Conservation (phyloP, 1,140 invertebrate genomes). For the Arion vulgaris region DNA sequence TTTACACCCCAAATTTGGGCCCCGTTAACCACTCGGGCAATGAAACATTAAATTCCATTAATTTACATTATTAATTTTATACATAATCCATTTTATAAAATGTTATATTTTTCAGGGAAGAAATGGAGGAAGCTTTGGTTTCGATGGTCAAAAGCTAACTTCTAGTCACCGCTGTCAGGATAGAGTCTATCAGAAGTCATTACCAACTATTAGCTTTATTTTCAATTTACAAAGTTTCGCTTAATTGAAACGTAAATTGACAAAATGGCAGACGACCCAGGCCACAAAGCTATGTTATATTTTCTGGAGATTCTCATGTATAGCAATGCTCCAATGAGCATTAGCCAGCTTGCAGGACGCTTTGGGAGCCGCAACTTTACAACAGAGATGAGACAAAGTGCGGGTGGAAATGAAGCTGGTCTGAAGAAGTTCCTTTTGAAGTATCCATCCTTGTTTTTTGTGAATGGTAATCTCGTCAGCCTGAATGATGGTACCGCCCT, state of each 20-base stretch:
- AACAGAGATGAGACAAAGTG: constrained; percentile 72
- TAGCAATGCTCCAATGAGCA: constrained; percentile 68
- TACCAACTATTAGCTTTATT: not conserved
- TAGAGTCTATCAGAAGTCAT: not conserved
- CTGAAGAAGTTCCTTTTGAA: constrained; percentile 72
- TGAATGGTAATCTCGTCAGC: constrained; percentile 71
- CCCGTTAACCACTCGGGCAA: no score
- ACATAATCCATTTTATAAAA: no score
- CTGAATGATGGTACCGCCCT: constrained; percentile 67
- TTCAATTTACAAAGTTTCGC: not conserved
- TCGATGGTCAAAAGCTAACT: constrained; percentile 36
- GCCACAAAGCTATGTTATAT: constrained; percentile 74
- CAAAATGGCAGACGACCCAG: constrained; percentile 71
- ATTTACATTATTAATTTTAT: no score
- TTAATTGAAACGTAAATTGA: not conserved
- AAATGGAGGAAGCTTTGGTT: constrained; percentile 28
- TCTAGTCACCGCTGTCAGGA: constrained; percentile 14
- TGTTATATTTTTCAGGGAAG: constrained; percentile 29
- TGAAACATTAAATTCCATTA: no score
- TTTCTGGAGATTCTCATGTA: constrained; percentile 74
- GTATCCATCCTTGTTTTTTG: constrained; percentile 73
- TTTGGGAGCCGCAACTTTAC: constrained; percentile 73
- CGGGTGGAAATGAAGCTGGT: constrained; percentile 73
- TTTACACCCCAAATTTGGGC: no score
- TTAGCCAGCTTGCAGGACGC: constrained; percentile 71